A percentile compares a stretch with the other conserved stretches of the same genome.
phyloP scores from a whole-genome alignment of 2,888 invertebrate species.

The Mantis religiosa region DNA sequence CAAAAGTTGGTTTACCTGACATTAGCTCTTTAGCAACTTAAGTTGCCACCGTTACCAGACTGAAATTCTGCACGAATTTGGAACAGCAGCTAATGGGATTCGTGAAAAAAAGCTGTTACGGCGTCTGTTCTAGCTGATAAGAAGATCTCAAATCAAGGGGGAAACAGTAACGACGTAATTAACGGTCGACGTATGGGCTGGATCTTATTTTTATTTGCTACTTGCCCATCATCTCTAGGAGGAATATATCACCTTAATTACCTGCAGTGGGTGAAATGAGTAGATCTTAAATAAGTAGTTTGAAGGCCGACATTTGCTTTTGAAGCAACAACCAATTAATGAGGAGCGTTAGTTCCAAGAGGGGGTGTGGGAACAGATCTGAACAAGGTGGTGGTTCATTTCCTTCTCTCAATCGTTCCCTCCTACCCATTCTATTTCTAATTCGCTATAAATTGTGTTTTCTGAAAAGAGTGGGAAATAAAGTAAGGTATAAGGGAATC shows the following conservation, averaged over 20 bases:
- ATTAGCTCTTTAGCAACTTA: neutral
- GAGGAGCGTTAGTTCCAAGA: neutral
- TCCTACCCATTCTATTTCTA: constrained; percentile 8
- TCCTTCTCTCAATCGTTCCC: constrained; percentile 7
- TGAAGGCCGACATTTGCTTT: constrained; percentile 11
- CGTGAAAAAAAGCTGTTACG: neutral
- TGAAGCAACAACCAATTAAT: constrained; percentile 22
- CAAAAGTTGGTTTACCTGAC: neutral
- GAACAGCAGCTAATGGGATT: neutral
- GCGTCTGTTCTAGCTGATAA: neutral
- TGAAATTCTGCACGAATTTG: neutral
- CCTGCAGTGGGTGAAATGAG: constrained; percentile 1
- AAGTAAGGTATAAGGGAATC: constrained; percentile 10
- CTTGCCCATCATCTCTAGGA: neutral
- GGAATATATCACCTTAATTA: constrained; percentile 16
- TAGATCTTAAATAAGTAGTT: constrained; percentile 12
- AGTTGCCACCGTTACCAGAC: neutral
- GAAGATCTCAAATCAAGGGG: neutral
- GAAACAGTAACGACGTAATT: neutral
- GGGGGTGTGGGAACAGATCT: neutral
- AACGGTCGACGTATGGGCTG: neutral
- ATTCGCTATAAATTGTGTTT: constrained; percentile 19
- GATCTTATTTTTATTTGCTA: neutral
- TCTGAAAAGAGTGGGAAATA: constrained; percentile 16
- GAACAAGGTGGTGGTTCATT: constrained; percentile 15